Percentiles rank a stretch among this genome's conserved stretches.
phyloP scores from a whole-genome alignment of 2,113 vertebrate genomes.

The Myotis yumanensis region DNA sequence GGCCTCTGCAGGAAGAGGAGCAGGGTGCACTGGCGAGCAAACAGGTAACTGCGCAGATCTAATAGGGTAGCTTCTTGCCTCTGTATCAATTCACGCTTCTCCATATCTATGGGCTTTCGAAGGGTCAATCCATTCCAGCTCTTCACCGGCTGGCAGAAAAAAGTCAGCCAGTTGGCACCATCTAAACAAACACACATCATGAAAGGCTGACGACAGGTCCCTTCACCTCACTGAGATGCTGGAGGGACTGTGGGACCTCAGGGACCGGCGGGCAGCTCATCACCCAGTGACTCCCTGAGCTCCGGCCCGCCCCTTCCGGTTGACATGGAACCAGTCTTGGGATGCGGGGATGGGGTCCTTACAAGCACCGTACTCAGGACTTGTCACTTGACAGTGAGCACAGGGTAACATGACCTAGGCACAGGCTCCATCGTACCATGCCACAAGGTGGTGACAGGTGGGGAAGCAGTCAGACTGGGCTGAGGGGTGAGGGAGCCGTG shows the following conservation, averaged over 20 bases:
- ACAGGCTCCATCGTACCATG: fast-evolving
- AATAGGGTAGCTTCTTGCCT: slow-evolving; percentile 92
- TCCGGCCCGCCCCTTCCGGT: fast-evolving
- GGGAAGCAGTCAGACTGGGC: background rate
- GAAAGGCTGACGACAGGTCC: background rate
- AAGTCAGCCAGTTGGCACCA: slow-evolving; percentile 96
- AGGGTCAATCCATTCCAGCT: slow-evolving; percentile 96
- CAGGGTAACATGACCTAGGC: background rate
- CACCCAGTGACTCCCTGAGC: fast-evolving
- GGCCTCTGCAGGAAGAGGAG: slow-evolving; percentile 97
- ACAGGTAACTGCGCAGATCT: slow-evolving; percentile 97
- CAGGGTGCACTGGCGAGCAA: slow-evolving; percentile 97
- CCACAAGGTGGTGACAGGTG: fast-evolving
- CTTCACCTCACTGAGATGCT: background rate
- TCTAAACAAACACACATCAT: slow-evolving; percentile 85
- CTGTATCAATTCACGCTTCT: slow-evolving; percentile 95
- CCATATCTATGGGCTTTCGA: slow-evolving; percentile 97
- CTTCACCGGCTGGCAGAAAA: slow-evolving; percentile 95
- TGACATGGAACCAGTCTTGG: background rate
- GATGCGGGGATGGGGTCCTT: fast-evolving
- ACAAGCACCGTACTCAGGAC: fast-evolving
- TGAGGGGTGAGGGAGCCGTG: background rate
- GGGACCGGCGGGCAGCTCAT: background rate
- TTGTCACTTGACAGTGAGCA: fast-evolving
- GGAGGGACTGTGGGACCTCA: background rate